These are phyloP conservation scores for Ictidomys tridecemlineatus DNA, from an alignment of 2,113 vertebrate species.

Conservation along the genomic window DNA sequence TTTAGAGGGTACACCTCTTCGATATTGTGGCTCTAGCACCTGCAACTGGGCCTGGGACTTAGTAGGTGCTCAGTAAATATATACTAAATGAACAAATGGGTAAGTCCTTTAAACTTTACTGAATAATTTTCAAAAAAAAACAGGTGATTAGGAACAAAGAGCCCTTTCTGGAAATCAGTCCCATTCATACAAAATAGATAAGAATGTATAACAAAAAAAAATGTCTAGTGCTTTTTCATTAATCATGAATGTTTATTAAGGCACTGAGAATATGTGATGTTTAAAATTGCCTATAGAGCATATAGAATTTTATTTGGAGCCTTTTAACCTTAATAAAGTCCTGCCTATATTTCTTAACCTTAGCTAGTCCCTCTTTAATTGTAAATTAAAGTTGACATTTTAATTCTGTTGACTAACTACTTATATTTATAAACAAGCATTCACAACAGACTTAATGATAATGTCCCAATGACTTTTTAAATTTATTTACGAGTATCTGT, in stretches of 20 bases:
- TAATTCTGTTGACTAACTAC: not conserved
- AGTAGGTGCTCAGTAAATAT: not conserved
- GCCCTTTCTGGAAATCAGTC: not conserved
- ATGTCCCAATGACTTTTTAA: not conserved
- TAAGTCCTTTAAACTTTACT: not conserved
- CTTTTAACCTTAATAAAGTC: not conserved
- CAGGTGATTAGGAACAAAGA: not conserved
- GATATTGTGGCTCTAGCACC: not conserved
- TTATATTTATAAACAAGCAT: slow-evolving; percentile 41
- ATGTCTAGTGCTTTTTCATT: too few relatives aligned
- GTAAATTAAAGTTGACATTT: slow-evolving; percentile 30
- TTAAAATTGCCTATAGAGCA: not conserved
- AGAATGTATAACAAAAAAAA: not conserved
- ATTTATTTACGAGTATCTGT: slow-evolving; percentile 14
- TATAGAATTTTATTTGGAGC: not conserved
- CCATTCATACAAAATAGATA: not conserved
- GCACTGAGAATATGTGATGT: too few relatives aligned
- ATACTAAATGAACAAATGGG: not conserved
- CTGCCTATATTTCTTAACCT: not conserved
- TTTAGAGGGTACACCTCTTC: not conserved
- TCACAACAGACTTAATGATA: not conserved
- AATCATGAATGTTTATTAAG: not conserved
- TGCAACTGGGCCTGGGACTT: not conserved
- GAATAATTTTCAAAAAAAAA: not conserved
- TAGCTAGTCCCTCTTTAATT: not conserved